These are phyloP conservation scores for Apis dorsata DNA, from an alignment of 1,140 invertebrate species.

Conservation along the genomic window DNA sequence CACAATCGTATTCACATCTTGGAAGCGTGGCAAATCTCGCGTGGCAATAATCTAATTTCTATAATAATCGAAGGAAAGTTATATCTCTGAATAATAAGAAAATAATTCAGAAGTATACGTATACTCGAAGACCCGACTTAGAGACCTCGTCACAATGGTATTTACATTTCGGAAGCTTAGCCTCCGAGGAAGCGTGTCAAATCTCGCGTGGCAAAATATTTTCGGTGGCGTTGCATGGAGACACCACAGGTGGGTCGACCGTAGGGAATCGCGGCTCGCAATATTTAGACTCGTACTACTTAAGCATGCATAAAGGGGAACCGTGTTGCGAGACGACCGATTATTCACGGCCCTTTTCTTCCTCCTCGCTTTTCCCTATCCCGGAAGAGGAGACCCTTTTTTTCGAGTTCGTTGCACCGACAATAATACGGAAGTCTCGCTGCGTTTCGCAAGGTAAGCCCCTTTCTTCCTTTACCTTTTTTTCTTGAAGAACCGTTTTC, in stretches of 20 bases:
- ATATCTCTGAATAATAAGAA: too few species aligned
- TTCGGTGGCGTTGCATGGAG: slow-evolving; percentile 16
- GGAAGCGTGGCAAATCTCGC: too few species aligned
- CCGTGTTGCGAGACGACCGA: slow-evolving; percentile 1
- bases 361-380: not conserved
- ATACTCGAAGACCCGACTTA: too few species aligned
- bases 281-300: slow-evolving; percentile 58
- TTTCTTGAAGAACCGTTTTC: slow-evolving; percentile 13
- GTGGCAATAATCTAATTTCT: too few species aligned
- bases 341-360: slow-evolving; percentile 45
- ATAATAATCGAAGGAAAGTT: too few species aligned
- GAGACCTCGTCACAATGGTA: too few species aligned
- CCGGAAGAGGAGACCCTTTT: slow-evolving; percentile 16
- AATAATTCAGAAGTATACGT: too few species aligned
- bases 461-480: not conserved
- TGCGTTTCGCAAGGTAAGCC: slow-evolving; percentile 46
- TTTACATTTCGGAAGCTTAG: too few species aligned
- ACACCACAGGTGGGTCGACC: not conserved
- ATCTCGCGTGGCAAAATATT: slow-evolving; percentile 64
- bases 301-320: slow-evolving; percentile 5
- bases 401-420: slow-evolving; percentile 34
- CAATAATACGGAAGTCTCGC: slow-evolving; percentile 39
- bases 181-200: slow-evolving; percentile 45
- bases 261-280: slow-evolving; percentile 42
- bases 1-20: too few species aligned